Percentiles rank a stretch among this genome's conserved stretches.
Evolutionary conservation across 2,113 vertebrate genomes (phyloP).

Genomic region (Eulemur macaco): DNA sequence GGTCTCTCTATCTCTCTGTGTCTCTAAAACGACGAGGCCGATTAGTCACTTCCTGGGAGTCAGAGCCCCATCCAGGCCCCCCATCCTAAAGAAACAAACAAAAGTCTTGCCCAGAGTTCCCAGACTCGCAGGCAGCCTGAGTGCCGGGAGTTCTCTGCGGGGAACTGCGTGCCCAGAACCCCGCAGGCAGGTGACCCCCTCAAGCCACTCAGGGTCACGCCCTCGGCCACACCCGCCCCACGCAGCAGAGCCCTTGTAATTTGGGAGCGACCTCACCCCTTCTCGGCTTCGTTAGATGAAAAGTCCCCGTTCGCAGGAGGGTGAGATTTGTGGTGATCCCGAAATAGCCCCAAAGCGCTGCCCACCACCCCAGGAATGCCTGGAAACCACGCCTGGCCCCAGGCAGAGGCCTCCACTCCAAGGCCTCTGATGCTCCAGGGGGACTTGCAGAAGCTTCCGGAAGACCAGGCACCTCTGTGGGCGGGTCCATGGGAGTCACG

Average conservation of each 20-base stretch:
- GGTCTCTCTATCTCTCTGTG: too few relatives aligned
- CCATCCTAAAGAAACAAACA: background rate
- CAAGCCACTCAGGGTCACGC: background rate
- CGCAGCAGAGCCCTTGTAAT: constrained; percentile 27
- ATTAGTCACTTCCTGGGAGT: background rate
- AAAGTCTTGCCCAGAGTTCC: background rate
- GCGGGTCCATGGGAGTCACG: background rate
- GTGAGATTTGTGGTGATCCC: constrained; percentile 50
- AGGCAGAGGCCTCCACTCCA: constrained; percentile 41
- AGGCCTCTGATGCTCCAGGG: constrained; percentile 8
- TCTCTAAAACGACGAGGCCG: background rate
- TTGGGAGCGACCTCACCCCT: constrained; percentile 36
- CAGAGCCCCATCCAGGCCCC: background rate
- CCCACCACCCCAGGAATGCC: constrained; percentile 51
- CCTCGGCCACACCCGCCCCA: background rate
- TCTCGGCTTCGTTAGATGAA: background rate
- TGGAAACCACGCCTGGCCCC: constrained; percentile 27
- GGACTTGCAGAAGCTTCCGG: constrained; percentile 13
- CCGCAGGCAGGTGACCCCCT: background rate
- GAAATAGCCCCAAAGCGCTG: constrained; percentile 56
- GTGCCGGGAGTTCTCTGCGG: fast-evolving
- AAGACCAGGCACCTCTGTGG: background rate
- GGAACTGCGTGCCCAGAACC: background rate
- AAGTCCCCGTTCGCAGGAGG: background rate
- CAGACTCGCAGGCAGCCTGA: fast-evolving